phyloP scores from a whole-genome alignment of 2,113 vertebrate genomes.

The Paramormyrops kingsleyae region DNA sequence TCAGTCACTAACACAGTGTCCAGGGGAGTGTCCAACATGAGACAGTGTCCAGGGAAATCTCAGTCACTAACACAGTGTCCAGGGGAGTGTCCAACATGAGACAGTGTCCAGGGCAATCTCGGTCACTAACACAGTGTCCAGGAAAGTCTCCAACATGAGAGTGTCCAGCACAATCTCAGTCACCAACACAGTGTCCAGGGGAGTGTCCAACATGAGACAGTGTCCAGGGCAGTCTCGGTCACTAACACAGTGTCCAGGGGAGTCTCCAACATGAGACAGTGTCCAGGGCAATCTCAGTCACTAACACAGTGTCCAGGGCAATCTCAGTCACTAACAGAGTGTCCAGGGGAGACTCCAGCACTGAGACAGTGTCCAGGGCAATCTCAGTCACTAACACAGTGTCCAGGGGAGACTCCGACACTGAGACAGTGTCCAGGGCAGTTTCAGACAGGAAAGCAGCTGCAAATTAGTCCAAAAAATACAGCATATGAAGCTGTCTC shows the following conservation, averaged over 20 bases:
- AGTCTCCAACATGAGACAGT: too few species aligned
- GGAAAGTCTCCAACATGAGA: not conserved
- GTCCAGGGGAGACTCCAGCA: too few species aligned
- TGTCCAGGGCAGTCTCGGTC: too few species aligned
- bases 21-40: not conserved
- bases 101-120: not conserved
- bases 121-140: not conserved
- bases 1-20: not conserved
- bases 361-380: not conserved
- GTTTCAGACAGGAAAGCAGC: not conserved
- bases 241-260: too few species aligned
- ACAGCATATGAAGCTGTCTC: not conserved
- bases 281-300: not conserved
- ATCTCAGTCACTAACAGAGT: not conserved
- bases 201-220: not conserved
- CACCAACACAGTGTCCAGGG: not conserved
- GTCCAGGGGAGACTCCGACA: not conserved
- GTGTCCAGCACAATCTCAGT: too few species aligned
- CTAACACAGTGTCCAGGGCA: not conserved
- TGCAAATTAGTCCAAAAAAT: not conserved
- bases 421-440: not conserved
- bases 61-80: not conserved
- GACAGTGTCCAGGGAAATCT: not conserved
- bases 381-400: not conserved
- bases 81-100: not conserved